Evolutionary conservation across 2,888 invertebrate species (phyloP).

Genomic region (Ennomos erosarius): DNA sequence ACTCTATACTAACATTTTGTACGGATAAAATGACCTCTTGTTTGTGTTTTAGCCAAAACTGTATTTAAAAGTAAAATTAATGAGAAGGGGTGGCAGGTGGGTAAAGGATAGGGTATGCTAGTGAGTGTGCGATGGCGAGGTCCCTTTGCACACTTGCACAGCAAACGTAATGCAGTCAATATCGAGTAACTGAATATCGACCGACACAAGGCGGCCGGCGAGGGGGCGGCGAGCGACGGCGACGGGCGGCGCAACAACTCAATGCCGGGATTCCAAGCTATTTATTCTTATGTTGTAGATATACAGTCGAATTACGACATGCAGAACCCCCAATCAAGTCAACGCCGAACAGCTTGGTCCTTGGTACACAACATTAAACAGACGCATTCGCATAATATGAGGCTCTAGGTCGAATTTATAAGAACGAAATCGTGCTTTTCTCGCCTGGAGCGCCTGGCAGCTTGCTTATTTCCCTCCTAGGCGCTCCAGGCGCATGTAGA

Average conservation of each 20-base stretch:
- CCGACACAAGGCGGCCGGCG: neutral
- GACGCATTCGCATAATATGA: slow-evolving; percentile 21
- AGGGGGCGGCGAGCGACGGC: neutral
- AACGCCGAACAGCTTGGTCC: slow-evolving; percentile 34
- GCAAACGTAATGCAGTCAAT: slow-evolving; percentile 13
- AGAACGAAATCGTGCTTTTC: slow-evolving; percentile 10
- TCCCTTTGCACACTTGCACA: slow-evolving; percentile 17
- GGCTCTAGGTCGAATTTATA: neutral
- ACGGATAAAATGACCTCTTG: too few relatives aligned
- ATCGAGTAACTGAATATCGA: slow-evolving; percentile 14
- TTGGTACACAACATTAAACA: slow-evolving; percentile 31
- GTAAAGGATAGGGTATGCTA: neutral
- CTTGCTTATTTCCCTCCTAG: slow-evolving; percentile 3
- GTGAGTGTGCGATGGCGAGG: neutral
- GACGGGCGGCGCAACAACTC: neutral
- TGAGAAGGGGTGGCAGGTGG: neutral
- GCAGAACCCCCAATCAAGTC: slow-evolving; percentile 46
- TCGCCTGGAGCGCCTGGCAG: too few relatives aligned
- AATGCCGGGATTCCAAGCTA: slow-evolving; percentile 2
- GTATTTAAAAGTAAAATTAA: neutral
- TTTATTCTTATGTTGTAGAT: neutral
- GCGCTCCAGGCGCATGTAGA: slow-evolving; percentile 20
- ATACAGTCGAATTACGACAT: slow-evolving; percentile 28
- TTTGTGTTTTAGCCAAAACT: too few relatives aligned
- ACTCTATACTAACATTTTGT: too few relatives aligned